Evolutionary conservation across 2,888 invertebrate species (phyloP), one percentile per base, ranked within the genome.

Genomic region (Epirrita christyi): DNA sequence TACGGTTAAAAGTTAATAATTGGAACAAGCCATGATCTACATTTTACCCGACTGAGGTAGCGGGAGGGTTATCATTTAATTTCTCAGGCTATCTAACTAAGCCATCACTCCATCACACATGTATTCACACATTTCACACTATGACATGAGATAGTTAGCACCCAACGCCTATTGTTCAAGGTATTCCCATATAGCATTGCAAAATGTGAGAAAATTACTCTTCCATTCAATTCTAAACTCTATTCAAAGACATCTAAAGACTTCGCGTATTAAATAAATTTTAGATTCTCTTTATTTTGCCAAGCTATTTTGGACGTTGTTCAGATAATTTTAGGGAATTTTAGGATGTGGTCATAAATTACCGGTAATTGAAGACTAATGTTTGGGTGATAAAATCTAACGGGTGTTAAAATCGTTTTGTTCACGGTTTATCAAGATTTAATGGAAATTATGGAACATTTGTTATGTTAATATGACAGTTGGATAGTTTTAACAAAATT

Each of bases 171-270:
- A 72, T 75, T 75, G 76, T 73, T 65, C 49, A 37, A 34, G 1
- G 28, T 8, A 56, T 73, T 78, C 77, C 70, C 75, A 73, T 63
- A 67, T 53, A 40, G 40, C 14, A 44, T 73, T 75, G 57, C 70
- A 56, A 66, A 66, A 69, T 66, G 63, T 72, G 72, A 67, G 72
- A 70, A 70, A 54, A 49, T 21, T 27, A 7, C 21, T 15, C 7
- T 14, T n/a, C 27, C 38, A 40, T 47, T 40, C 55, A 13, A 59
- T 43, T 41, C 36, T 40, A 6, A 51, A 43, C 47, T 36, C 13
- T 52, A 55, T 41, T 10, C 4, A n/a, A 7, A 41, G 11, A 42
- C 0, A 1, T 0, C 13, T 45, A 48, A 34, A 40, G 40, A 15
- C 15, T n/a, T 37, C 11, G 7, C 8, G 37, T 27, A 9, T 6